Base-by-base conservation (phyloP, 2,113 vertebrate genomes). In the Brachyistius frenatus region DNA sequence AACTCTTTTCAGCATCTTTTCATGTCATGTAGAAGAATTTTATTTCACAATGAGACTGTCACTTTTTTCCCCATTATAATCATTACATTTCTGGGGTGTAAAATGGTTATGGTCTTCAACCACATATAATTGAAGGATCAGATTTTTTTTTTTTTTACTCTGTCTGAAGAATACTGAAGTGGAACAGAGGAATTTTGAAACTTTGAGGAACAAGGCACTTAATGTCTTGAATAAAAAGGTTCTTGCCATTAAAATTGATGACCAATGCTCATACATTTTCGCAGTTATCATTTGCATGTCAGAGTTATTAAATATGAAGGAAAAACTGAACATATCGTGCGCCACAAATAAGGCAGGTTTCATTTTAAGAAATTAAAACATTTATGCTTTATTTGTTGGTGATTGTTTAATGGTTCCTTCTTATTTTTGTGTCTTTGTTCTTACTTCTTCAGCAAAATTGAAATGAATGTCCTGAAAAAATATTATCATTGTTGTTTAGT, bases 1-100 rank as follows among this genome's bases (percentile, higher is more conserved):
- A 37, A 37, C 5, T 69, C 53, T 32, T 14, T 11, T 67, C 71
- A 68, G 33, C 7, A 3, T 46, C n/a, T 31, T 70, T 64, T 70
- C 16, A 73, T 41, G 31, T 23, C 23, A 23, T 23, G 23, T 23
- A 23, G 23, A 23, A 0, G 61, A 81, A 75, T 60, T 65, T 32
- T 55, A 47, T 91, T 81, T 88, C 79, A 80, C 69, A 63, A 60
- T 0, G 37, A 71, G 4, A 61, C 32, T 44, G 23, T 69, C 49
- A 85, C 80, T 73, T 91, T 71, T 86, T 1, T 10, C 46, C 77
- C 72, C 47, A 37, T 1, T 53, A 70, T 62, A 73, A 84, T 88
- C 66, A 70, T 37, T 23, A 23, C 23, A 30, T 67, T 79, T 76
- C 69, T 15, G 16, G 55, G 70, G 55, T 83, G 77, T 85, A 72